Conservation (phyloP, 2,797 vertebrate genomes). For the Poecilia picta region DNA sequence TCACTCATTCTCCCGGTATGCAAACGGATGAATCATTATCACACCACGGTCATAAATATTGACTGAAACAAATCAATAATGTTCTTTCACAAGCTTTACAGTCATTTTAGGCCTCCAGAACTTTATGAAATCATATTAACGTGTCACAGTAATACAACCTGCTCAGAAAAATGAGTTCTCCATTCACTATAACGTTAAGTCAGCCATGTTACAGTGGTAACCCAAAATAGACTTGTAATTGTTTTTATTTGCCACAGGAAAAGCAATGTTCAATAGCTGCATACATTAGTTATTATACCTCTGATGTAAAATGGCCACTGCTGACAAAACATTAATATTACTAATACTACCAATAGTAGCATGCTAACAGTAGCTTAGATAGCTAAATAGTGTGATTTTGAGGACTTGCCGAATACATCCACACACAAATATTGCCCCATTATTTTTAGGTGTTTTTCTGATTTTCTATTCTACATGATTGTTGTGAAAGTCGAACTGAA, state of each 20-base stretch:
- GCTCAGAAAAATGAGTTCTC: background rate
- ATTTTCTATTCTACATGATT: background rate
- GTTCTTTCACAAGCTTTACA: conserved; percentile 18
- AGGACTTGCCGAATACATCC: background rate
- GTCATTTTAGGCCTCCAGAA: background rate
- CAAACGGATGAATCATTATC: conserved; percentile 34
- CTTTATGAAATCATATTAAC: background rate
- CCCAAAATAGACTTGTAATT: background rate
- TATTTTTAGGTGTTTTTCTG: background rate
- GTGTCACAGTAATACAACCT: background rate
- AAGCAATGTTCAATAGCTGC: background rate
- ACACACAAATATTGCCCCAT: background rate
- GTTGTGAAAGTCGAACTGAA: background rate
- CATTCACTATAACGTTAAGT: background rate
- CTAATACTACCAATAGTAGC: background rate
- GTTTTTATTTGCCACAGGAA: background rate
- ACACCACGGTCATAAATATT: conserved; percentile 35
- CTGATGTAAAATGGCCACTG: background rate
- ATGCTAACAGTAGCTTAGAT: background rate
- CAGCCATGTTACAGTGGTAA: background rate
- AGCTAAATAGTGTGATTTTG: background rate
- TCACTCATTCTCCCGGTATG: conserved; percentile 44
- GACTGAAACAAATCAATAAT: conserved; percentile 48
- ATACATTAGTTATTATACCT: background rate
- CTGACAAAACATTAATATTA: background rate